phyloP scores from a whole-genome alignment of 2,888 invertebrate genomes.

The Xestia rhomboidea region DNA sequence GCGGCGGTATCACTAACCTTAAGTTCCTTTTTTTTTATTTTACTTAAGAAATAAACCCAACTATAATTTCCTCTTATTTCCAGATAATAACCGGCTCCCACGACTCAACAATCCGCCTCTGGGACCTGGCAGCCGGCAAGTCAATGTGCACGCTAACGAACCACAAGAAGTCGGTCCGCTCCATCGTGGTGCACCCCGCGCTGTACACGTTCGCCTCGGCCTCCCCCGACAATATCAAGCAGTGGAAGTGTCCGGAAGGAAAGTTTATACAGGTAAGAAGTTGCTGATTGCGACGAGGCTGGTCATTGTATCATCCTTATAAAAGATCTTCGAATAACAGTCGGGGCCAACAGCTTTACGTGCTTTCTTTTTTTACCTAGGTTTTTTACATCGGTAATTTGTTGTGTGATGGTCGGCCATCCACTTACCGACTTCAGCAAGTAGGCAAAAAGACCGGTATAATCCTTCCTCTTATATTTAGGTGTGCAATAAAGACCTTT shows the following conservation, averaged over 20 bases:
- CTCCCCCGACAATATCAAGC: slow-evolving; percentile 99
- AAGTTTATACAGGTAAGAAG: slow-evolving; percentile 94
- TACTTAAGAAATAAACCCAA: neutral
- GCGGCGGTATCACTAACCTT: neutral
- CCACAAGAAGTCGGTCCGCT: slow-evolving; percentile 98
- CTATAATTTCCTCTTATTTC: slow-evolving; percentile 53
- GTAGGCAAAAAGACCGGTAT: neutral
- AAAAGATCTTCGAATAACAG: neutral
- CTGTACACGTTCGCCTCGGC: slow-evolving; percentile 99
- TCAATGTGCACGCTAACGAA: slow-evolving; percentile 98
- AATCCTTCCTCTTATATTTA: neutral
- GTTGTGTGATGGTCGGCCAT: neutral
- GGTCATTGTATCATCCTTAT: neutral
- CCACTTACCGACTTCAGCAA: neutral
- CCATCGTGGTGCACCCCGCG: slow-evolving; percentile 94
- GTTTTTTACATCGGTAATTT: neutral
- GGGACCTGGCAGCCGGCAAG: slow-evolving; percentile 99
- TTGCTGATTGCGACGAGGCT: neutral
- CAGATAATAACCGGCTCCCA: slow-evolving; percentile 97
- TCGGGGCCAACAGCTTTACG: neutral
- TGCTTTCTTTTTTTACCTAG: no score
- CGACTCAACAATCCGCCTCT: slow-evolving; percentile 98
- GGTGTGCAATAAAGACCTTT: neutral
- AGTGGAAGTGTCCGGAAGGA: slow-evolving; percentile 99
- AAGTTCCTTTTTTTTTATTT: neutral